phyloP scores from a whole-genome alignment of 2,797 vertebrate species.

The Botia kubotai region DNA sequence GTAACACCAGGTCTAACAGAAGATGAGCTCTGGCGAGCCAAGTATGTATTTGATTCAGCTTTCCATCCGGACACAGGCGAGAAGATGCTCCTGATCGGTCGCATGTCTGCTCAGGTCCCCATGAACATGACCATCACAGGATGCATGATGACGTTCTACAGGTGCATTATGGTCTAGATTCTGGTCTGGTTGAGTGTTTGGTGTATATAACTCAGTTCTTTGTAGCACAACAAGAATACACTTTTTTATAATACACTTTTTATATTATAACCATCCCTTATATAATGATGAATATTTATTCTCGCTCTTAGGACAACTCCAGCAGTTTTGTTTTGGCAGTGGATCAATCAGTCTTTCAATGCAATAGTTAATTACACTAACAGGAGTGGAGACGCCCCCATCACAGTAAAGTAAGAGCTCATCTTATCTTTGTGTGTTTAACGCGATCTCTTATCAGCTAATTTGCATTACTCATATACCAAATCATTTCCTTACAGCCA shows the following conservation, averaged over 20 bases:
- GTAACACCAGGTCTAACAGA: slow-evolving; percentile 89
- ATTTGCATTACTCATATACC: slow-evolving; percentile 53
- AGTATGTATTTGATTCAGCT: slow-evolving; percentile 95
- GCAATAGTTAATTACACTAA: slow-evolving; percentile 98
- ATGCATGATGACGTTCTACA: slow-evolving; percentile 99
- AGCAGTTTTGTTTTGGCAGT: slow-evolving; percentile 97
- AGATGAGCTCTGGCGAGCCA: slow-evolving; percentile 95
- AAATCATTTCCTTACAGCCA: slow-evolving; percentile 84
- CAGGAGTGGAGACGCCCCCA: slow-evolving; percentile 94
- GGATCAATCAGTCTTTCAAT: slow-evolving; percentile 99
- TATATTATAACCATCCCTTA: background rate
- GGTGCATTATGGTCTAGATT: slow-evolving; percentile 75
- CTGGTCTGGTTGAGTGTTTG: background rate
- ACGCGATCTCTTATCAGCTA: background rate
- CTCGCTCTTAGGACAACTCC: slow-evolving; percentile 87
- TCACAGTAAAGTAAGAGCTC: slow-evolving; percentile 85
- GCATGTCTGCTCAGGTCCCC: slow-evolving; percentile 98
- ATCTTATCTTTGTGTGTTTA: slow-evolving; percentile 15
- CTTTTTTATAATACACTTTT: no score
- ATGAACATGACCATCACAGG: slow-evolving; percentile 99
- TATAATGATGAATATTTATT: slow-evolving; percentile 31
- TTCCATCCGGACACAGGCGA: slow-evolving; percentile 98
- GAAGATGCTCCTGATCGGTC: slow-evolving; percentile 97
- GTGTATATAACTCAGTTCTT: no score
- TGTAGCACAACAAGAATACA: no score